Evolutionary conservation across 2,113 vertebrate species (phyloP).

Genomic region (Osmerus eperlanus): DNA sequence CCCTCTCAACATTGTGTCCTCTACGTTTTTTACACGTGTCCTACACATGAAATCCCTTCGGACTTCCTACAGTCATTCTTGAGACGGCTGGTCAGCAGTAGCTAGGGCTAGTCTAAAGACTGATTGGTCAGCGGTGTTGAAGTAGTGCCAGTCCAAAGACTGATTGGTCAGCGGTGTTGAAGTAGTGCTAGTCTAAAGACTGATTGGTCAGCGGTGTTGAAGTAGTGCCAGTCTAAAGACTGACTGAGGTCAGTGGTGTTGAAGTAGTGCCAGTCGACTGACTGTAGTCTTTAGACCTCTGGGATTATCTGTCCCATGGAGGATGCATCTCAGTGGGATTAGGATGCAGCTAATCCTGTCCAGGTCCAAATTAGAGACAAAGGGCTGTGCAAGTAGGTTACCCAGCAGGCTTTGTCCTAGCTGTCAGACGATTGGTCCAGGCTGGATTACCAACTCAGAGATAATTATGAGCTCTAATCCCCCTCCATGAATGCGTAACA

Average conservation of each 20-base stretch:
- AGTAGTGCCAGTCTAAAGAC: no score
- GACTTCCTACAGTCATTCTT: neutral
- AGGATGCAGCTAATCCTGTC: constrained; percentile 82
- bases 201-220: no score
- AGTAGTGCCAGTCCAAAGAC: no score
- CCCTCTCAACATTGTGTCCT: neutral
- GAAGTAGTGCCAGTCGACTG: no score
- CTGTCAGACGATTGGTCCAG: constrained; percentile 78
- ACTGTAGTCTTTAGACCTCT: constrained; percentile 62
- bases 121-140: no score
- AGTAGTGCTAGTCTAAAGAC: no score
- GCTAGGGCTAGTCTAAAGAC: no score
- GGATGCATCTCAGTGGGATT: constrained; percentile 79
- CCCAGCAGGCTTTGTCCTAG: constrained; percentile 71
- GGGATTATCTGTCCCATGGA: constrained; percentile 73
- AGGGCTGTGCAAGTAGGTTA: constrained; percentile 77
- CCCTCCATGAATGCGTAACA: constrained; percentile 75
- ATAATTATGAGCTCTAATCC: constrained; percentile 80
- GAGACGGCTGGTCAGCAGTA: neutral
- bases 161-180: no score
- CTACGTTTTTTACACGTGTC: neutral
- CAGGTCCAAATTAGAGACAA: constrained; percentile 76
- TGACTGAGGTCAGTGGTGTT: neutral
- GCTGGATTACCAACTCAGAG: constrained; percentile 78
- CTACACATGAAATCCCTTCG: neutral